phyloP scores from a whole-genome alignment of 2,888 invertebrate species.

The Spilosoma lubricipeda region DNA sequence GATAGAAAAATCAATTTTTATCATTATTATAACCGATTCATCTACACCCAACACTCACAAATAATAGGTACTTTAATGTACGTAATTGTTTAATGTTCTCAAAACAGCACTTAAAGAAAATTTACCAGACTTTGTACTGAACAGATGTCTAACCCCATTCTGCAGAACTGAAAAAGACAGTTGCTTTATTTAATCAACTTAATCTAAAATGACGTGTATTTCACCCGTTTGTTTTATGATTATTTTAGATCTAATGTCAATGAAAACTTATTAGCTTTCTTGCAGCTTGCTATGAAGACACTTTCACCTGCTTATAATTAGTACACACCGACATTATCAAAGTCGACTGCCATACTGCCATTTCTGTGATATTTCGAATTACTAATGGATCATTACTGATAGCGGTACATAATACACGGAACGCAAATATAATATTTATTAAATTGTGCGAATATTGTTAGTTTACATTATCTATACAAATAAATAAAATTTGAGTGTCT shows the following conservation, averaged over 20 bases:
- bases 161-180: conserved; percentile 18
- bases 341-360: no score
- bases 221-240: background rate
- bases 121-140: conserved; percentile 19
- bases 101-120: conserved; percentile 15
- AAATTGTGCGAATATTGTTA: background rate
- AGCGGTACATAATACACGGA: background rate
- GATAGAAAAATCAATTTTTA: background rate
- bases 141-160: conserved; percentile 15
- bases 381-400: background rate
- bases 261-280: background rate
- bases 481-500: no score
- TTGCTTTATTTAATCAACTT: conserved; percentile 21
- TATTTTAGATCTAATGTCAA: background rate
- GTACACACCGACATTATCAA: background rate
- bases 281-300: no score
- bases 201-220: conserved; percentile 18
- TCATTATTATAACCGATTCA: conserved; percentile 6
- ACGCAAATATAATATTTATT: background rate
- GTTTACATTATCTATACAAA: no score
- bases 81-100: conserved; percentile 12
- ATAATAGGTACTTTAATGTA: conserved; percentile 17
- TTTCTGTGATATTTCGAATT: background rate
- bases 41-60: background rate
- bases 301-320: background rate